These are phyloP conservation scores for Saguinus imperator DNA, from an alignment of 2,113 vertebrate genomes.

Conservation along the genomic window DNA sequence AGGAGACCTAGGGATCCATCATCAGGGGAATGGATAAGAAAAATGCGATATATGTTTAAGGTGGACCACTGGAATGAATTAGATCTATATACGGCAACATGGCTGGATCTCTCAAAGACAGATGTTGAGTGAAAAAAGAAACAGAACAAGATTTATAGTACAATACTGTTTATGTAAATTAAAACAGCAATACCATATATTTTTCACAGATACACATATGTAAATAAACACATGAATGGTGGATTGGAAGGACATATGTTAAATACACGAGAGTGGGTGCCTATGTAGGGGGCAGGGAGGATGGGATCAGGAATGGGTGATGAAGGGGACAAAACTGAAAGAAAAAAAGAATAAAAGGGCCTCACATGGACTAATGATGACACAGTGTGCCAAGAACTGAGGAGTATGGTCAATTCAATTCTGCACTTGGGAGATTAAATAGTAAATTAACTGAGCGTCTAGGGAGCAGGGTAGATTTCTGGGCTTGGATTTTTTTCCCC, in stretches of 20 bases:
- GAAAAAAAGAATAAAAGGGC: conserved; percentile 56
- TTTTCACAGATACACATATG: conserved; percentile 75
- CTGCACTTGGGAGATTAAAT: conserved; percentile 61
- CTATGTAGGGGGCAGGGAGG: neutral
- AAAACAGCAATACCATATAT: conserved; percentile 74
- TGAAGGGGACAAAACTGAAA: conserved; percentile 52
- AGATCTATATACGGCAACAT: conserved; percentile 57
- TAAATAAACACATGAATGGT: conserved; percentile 75
- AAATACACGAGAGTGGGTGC: conserved; percentile 65
- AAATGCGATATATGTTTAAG: conserved; percentile 63
- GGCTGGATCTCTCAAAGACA: conserved; percentile 68
- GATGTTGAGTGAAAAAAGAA: conserved; percentile 77
- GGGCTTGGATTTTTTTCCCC: neutral
- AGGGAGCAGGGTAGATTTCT: conserved; percentile 46
- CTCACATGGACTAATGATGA: conserved; percentile 52
- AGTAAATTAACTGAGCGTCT: conserved; percentile 46
- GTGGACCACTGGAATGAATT: conserved; percentile 70
- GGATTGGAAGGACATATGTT: conserved; percentile 63
- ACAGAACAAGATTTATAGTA: conserved; percentile 79
- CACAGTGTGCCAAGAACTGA: conserved; percentile 69
- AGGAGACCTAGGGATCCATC: conserved; percentile 25
- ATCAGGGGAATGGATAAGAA: conserved; percentile 56
- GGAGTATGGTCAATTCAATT: conserved; percentile 60
- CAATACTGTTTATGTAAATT: conserved; percentile 78
- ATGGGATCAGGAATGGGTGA: conserved; percentile 61